Conservation (phyloP, 2,888 invertebrate genomes). For the Taphrorychus bicolor region DNA sequence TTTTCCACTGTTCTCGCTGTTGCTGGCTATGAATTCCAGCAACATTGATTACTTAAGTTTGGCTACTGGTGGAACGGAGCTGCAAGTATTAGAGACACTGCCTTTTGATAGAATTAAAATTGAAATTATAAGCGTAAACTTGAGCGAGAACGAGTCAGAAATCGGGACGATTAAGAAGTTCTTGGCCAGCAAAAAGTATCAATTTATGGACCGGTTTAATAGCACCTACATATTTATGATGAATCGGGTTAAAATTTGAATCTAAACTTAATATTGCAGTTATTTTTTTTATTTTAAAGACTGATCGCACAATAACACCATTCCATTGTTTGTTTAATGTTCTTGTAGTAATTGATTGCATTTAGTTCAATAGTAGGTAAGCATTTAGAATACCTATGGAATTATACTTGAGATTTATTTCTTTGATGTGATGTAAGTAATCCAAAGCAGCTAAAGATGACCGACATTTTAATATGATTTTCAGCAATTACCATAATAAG, state of each 20-base stretch:
- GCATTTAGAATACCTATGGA: no score
- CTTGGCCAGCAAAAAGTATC: conserved; percentile 56
- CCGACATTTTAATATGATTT: no score
- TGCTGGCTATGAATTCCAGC: conserved; percentile 77
- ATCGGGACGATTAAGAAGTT: conserved; percentile 57
- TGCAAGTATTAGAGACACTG: conserved; percentile 66
- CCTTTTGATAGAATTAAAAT: conserved; percentile 64
- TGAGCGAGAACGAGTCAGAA: conserved; percentile 52
- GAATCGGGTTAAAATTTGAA: conserved; percentile 38
- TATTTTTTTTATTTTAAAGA: conserved; percentile 2
- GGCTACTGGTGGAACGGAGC: conserved; percentile 64
- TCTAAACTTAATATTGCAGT: neutral
- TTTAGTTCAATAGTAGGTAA: no score
- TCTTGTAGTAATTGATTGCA: no score
- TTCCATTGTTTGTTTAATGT: no score
- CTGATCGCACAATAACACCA: conserved; percentile 31
- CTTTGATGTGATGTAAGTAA: no score
- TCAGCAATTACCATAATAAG: no score
- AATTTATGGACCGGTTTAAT: conserved; percentile 55
- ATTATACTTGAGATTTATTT: no score
- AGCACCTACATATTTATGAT: conserved; percentile 54
- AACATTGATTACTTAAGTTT: conserved; percentile 75
- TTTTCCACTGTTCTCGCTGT: conserved; percentile 82
- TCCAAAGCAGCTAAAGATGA: no score
- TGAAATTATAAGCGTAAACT: conserved; percentile 59